phyloP scores from a whole-genome alignment of 2,113 vertebrate species.

The Synodontis membranacea region DNA sequence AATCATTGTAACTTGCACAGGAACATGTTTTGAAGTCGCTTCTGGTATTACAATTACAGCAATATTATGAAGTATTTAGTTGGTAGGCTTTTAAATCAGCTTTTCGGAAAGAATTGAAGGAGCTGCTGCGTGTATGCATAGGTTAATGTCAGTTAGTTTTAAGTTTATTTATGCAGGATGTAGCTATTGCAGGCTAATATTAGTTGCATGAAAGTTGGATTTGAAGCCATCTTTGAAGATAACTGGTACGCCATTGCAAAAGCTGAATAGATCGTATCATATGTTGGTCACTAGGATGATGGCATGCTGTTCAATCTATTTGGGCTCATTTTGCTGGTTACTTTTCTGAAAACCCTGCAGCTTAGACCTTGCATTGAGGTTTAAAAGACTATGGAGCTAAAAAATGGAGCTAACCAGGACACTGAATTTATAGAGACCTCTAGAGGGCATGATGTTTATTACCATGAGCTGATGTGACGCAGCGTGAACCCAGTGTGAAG shows the following conservation, averaged over 20 bases:
- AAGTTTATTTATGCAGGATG: too few relatives aligned
- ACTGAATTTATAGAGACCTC: not conserved
- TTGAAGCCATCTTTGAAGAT: not conserved
- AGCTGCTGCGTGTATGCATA: too few relatives aligned
- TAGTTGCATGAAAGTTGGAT: not conserved
- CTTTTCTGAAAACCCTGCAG: not conserved
- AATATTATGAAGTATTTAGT: not conserved
- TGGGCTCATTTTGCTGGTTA: not conserved
- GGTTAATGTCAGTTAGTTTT: too few relatives aligned
- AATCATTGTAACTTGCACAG: not conserved
- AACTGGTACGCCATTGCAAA: too few relatives aligned
- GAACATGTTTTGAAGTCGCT: not conserved
- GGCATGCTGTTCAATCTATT: too few relatives aligned
- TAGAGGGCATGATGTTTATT: conserved; percentile 2
- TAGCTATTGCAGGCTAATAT: not conserved
- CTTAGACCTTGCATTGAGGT: not conserved
- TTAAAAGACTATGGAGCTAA: not conserved
- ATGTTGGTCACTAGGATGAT: too few relatives aligned
- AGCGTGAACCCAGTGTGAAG: not conserved
- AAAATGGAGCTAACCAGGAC: not conserved
- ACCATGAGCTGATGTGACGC: not conserved
- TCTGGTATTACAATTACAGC: not conserved
- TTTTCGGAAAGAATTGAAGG: not conserved
- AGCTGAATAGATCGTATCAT: too few relatives aligned
- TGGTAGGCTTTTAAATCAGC: not conserved